These are phyloP conservation scores for Lanius collurio DNA, from an alignment of 2,113 vertebrate genomes.

Conservation along the genomic window DNA sequence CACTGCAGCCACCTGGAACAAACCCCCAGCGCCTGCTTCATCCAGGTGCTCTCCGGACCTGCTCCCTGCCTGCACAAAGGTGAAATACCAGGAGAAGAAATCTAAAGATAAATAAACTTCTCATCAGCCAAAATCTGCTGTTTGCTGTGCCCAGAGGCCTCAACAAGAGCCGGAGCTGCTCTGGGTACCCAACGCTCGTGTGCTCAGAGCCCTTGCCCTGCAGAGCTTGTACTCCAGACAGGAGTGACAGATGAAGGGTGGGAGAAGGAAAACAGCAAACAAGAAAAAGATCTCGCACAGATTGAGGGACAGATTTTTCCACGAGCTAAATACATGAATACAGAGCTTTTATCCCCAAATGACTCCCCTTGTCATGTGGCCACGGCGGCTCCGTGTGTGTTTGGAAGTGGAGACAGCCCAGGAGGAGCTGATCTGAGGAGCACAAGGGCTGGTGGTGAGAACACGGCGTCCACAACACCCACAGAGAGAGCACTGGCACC, in stretches of 20 bases:
- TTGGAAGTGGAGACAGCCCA: neutral
- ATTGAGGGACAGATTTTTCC: constrained; percentile 64
- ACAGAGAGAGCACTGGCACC: rapidly evolving
- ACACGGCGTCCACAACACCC: neutral
- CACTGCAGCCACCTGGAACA: neutral
- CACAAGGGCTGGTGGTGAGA: neutral
- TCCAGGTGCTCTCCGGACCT: rapidly evolving
- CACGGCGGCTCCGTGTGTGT: neutral
- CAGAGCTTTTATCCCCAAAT: constrained; percentile 40
- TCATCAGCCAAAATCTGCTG: neutral
- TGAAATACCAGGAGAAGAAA: neutral
- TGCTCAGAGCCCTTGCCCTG: neutral
- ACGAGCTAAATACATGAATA: constrained; percentile 27
- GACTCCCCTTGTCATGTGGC: neutral
- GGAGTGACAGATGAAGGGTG: constrained; percentile 59
- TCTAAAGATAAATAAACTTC: neutral
- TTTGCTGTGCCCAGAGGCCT: neutral
- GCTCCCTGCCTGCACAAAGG: neutral
- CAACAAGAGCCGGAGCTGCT: neutral
- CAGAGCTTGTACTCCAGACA: constrained; percentile 35
- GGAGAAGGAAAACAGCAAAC: constrained; percentile 59
- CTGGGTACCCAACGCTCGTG: neutral
- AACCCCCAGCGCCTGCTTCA: rapidly evolving
- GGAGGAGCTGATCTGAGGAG: neutral
- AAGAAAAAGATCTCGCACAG: constrained; percentile 43